Evolutionary conservation across 2,888 invertebrate species (phyloP).

Genomic region (Monopis laevigella): DNA sequence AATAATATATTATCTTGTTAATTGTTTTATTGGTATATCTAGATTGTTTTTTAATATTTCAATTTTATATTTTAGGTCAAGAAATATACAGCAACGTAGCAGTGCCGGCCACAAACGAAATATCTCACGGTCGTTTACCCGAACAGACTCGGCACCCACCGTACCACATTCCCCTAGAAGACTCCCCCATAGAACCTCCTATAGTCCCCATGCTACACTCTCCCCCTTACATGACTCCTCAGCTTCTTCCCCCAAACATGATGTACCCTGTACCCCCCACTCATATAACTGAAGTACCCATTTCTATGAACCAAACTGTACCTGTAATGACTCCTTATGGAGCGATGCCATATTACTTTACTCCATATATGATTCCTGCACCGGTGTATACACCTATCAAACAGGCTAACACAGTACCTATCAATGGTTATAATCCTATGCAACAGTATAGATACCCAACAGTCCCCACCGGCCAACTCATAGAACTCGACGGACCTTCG

Average conservation of each 20-base stretch:
- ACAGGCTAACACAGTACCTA: conserved; percentile 50
- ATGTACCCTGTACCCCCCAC: conserved; percentile 33
- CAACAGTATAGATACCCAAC: conserved; percentile 49
- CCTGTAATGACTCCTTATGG: conserved; percentile 48
- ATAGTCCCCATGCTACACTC: conserved; percentile 27
- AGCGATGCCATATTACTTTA: conserved; percentile 44
- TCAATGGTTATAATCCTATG: conserved; percentile 55
- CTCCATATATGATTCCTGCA: conserved; percentile 56
- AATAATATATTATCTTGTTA: no score
- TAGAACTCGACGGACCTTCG: conserved; percentile 69
- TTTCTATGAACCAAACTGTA: conserved; percentile 25
- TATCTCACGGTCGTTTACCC: conserved; percentile 25
- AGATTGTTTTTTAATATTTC: no score
- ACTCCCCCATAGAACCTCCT: conserved; percentile 29
- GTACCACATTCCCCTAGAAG: conserved; percentile 27
- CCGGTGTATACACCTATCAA: conserved; percentile 53
- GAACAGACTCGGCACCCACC: conserved; percentile 33
- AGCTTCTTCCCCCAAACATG: conserved; percentile 30
- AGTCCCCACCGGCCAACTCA: conserved; percentile 74
- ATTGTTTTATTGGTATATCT: no score
- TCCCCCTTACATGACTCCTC: conserved; percentile 26
- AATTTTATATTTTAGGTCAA: conserved; percentile 10
- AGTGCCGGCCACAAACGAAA: conserved; percentile 29
- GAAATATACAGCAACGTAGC: conserved; percentile 32
- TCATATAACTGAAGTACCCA: conserved; percentile 30